Evolutionary conservation across 2,888 invertebrate species (phyloP).

Genomic region (Troides aeacus): DNA sequence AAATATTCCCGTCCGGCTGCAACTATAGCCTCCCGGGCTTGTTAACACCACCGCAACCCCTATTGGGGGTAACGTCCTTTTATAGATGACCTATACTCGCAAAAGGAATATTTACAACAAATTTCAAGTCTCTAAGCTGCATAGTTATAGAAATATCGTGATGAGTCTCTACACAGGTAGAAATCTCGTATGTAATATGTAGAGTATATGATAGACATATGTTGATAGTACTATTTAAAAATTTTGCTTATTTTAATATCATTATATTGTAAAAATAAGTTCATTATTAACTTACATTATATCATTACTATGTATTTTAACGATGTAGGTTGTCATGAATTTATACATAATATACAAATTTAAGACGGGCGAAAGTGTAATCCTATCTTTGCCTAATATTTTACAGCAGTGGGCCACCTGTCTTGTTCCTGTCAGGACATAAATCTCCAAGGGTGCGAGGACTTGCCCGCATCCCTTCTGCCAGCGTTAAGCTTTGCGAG

Average conservation of each 20-base stretch:
- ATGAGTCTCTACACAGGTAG: too few relatives aligned
- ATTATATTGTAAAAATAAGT: background rate
- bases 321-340: background rate
- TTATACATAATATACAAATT: slow-evolving; percentile 9
- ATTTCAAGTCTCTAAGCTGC: too few relatives aligned
- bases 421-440: slow-evolving; percentile 25
- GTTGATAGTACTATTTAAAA: background rate
- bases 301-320: background rate
- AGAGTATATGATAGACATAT: background rate
- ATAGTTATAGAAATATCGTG: too few relatives aligned
- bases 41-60: too few relatives aligned
- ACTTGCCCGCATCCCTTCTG: slow-evolving; percentile 15
- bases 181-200: too few relatives aligned
- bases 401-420: slow-evolving; percentile 23
- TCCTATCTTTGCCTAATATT: slow-evolving; percentile 23
- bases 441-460: slow-evolving; percentile 27
- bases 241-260: background rate
- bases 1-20: too few relatives aligned
- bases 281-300: background rate
- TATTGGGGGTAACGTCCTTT: too few relatives aligned
- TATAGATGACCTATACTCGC: too few relatives aligned
- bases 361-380: slow-evolving; percentile 7
- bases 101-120: too few relatives aligned
- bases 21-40: too few relatives aligned
- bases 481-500: slow-evolving; percentile 10